Base-by-base conservation (phyloP, 2,113 vertebrate species). In the Centropus unirufus region DNA sequence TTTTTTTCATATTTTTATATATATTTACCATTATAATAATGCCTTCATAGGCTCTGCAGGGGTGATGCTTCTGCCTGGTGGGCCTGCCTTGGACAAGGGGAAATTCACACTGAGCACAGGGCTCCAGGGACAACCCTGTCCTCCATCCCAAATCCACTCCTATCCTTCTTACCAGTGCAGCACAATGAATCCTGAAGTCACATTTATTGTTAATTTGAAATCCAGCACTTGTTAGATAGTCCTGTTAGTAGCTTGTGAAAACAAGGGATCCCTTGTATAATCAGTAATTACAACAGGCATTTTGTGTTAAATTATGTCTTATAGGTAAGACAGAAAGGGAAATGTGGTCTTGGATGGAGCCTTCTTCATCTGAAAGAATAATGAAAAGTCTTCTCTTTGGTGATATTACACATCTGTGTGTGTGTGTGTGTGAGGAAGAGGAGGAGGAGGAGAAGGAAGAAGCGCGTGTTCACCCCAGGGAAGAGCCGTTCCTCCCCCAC, bases 181-280 rank as follows among this genome's bases (percentile, higher is more conserved):
- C 9, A 32, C 95, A 95, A 97, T 96, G 58, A 97, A 97, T 97
- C 95, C 83, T 51, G 68, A 81, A 34, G 67, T 92, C 77, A 88
- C 79, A 87, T 96, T 91, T 95, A 93, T 95, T 95, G 93, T 95
- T 98, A 95, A 97, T 97, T 98, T 97, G 94, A 95, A 97, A 95
- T 90, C 96, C 30, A 90, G 83, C 96, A 80, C 89, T 95, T 91
- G 96, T 95, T 93, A 92, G 88, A 85, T 97, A 97, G 97, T 97
- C 97, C 97, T 95, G 96, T 98, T 97, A 97, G 96, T 89, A 92
- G 93, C 95, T 88, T 76, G 95, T 68, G 16, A 97, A 97, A 97
- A 97, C 91, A 94, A 97, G 90, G 79, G 82, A 82, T 77, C 78
- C 76, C 91, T 84, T 59, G 87, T 92, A 75, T 64, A 81, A 47